phyloP scores from a whole-genome alignment of 2,888 invertebrate genomes.

The Sylvicola cinctus region DNA sequence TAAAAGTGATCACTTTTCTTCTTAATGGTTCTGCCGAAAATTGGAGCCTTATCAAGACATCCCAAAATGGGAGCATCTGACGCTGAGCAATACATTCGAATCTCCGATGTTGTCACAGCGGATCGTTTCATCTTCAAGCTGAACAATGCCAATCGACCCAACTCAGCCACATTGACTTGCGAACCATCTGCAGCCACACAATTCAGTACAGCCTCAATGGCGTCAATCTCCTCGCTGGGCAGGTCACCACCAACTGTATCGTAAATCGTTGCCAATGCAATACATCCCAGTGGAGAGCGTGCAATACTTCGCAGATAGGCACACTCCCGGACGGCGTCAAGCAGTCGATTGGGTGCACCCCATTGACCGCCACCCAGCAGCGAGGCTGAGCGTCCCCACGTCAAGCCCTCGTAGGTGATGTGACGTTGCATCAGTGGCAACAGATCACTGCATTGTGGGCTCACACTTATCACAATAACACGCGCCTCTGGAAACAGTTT shows the following conservation, averaged over 20 bases:
- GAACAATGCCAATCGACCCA: conserved; percentile 29
- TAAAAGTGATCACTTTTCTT: conserved; percentile 24
- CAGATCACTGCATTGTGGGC: conserved; percentile 21
- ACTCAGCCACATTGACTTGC: conserved; percentile 24
- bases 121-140: conserved; percentile 28
- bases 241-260: conserved; percentile 25
- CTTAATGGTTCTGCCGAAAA: conserved; percentile 23
- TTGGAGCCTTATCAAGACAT: conserved; percentile 25
- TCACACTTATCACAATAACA: conserved; percentile 29
- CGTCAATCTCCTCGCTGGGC: conserved; percentile 17
- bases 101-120: conserved; percentile 28
- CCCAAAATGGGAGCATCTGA: conserved; percentile 25
- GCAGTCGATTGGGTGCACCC: conserved; percentile 24
- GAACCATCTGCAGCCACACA: conserved; percentile 17
- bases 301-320: conserved; percentile 24
- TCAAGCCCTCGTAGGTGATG: conserved; percentile 27
- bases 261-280: conserved; percentile 29
- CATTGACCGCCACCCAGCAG: conserved; percentile 28
- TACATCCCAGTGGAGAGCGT: conserved; percentile 30
- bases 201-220: conserved; percentile 21
- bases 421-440: conserved; percentile 28
- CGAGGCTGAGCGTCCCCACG: conserved; percentile 28
- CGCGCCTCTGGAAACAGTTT: conserved; percentile 30
- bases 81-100: conserved; percentile 25
- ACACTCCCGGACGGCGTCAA: conserved; percentile 24